Base-by-base conservation (phyloP, 2,888 invertebrate species). In the Pomacea canaliculata region DNA sequence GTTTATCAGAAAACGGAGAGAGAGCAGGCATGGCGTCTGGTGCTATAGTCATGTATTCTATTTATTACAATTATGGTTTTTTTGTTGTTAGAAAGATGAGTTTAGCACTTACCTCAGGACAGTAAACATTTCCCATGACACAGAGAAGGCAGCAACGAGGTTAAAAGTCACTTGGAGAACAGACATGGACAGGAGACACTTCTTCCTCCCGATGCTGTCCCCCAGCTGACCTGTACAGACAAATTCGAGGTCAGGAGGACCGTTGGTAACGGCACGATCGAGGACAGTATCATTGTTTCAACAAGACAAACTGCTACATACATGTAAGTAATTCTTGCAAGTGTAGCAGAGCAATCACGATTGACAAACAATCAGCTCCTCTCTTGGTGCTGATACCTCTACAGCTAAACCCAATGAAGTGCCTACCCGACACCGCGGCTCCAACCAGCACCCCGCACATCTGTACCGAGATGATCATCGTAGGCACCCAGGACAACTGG, bases 381-480 rank as follows among this genome's bases (percentile, higher is more conserved):
- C 37, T 37, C 37, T 37, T 0, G 37, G 37, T 1, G 37, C 37
- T 37, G 5, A 37, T 37, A 37, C 37, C 5, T 1, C 1, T 3
- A 37, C 37, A 37, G 37, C 37, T 37, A 37, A 37, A 37, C 3
- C 37, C 37, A 37, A 37, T 37, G 3, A 37, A 37, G 37, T 16
- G 51, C 59, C 27, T 59, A n/a, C 90, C 89, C 7, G 85, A 83
- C 18, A 87, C 48, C 19, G 84, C 79, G 7, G 89, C 87, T 0
- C 90, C 90, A 8, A 87, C 59, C 27, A 89, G 81, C 7, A 89
- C 87, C 12, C 90, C 90, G 23, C 82, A 82, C 89, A 90, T 89
- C 83, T 89, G 89, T 46, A 88, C 78, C 7, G 87, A 86, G 46
- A 87, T 89, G 51, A 89, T 87, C 27, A 83, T 78, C 59, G 83